phyloP scores from a whole-genome alignment of 2,797 vertebrate genomes.

The Myotis pilosus region DNA sequence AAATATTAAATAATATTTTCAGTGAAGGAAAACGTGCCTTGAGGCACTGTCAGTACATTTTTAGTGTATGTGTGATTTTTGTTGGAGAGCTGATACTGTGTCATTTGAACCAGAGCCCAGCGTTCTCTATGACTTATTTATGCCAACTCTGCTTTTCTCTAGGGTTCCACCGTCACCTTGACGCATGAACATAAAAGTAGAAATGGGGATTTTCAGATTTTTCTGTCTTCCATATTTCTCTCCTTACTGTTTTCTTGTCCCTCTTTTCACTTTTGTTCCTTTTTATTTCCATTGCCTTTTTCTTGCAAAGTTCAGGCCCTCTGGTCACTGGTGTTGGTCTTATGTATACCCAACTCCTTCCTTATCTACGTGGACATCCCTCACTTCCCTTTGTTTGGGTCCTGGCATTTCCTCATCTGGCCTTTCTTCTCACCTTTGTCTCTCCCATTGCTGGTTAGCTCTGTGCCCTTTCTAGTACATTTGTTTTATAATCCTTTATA shows the following conservation, averaged over 20 bases:
- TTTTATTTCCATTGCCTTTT: neutral
- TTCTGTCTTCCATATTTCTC: neutral
- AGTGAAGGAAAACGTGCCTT: neutral
- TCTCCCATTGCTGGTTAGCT: neutral
- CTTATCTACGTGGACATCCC: fast-evolving
- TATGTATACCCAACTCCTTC: neutral
- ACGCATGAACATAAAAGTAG: neutral
- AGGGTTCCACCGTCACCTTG: neutral
- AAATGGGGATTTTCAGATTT: neutral
- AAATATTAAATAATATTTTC: neutral
- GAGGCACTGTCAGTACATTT: neutral
- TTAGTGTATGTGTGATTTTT: neutral
- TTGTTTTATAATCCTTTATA: neutral
- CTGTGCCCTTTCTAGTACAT: neutral
- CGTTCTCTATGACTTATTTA: neutral
- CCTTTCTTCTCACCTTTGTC: neutral
- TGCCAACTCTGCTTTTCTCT: neutral
- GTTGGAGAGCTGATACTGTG: neutral
- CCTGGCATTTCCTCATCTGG: neutral
- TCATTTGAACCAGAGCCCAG: neutral
- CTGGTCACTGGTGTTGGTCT: neutral
- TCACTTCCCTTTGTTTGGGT: neutral
- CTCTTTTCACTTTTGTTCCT: neutral
- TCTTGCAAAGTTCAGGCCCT: neutral
- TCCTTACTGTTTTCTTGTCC: neutral